phyloP scores from a whole-genome alignment of 2,797 vertebrate species.

The Prunella strophiata region DNA sequence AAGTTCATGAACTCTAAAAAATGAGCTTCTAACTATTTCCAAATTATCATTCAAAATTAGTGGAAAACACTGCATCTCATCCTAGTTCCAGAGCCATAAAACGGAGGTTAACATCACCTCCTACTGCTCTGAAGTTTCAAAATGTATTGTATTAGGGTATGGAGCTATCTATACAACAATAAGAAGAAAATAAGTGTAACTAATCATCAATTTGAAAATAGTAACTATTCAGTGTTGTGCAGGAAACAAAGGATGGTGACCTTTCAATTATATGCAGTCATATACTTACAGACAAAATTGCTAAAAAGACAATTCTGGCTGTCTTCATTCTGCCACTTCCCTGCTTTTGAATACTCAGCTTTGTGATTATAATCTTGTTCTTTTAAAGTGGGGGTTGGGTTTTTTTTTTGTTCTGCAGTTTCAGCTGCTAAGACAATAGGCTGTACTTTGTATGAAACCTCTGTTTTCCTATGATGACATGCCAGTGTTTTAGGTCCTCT shows the following conservation, averaged over 20 bases:
- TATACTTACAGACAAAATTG: not conserved
- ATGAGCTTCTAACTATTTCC: not conserved
- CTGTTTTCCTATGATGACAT: not conserved
- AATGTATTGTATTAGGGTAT: not conserved
- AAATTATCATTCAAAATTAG: not conserved
- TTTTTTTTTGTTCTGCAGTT: slow-evolving; percentile 27
- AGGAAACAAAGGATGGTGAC: not conserved
- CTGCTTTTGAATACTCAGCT: not conserved
- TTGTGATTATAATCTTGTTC: slow-evolving; percentile 61
- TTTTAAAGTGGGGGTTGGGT: not conserved
- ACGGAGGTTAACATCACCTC: not conserved
- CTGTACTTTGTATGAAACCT: slow-evolving; percentile 4
- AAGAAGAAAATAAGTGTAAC: slow-evolving; percentile 18
- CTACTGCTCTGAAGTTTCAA: not conserved
- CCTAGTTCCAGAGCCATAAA: not conserved
- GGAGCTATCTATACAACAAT: not conserved
- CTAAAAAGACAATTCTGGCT: slow-evolving; percentile 24
- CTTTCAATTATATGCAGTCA: not conserved
- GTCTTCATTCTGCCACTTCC: slow-evolving; percentile 20
- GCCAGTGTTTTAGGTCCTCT: not conserved
- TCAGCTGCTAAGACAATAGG: slow-evolving; percentile 66
- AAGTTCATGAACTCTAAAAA: not conserved
- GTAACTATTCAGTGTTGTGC: not conserved
- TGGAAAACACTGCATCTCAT: not conserved
- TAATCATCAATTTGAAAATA: not conserved